These are phyloP conservation scores for Myrmecophaga tridactyla DNA, from an alignment of 2,113 vertebrate species.

Conservation along the genomic window DNA sequence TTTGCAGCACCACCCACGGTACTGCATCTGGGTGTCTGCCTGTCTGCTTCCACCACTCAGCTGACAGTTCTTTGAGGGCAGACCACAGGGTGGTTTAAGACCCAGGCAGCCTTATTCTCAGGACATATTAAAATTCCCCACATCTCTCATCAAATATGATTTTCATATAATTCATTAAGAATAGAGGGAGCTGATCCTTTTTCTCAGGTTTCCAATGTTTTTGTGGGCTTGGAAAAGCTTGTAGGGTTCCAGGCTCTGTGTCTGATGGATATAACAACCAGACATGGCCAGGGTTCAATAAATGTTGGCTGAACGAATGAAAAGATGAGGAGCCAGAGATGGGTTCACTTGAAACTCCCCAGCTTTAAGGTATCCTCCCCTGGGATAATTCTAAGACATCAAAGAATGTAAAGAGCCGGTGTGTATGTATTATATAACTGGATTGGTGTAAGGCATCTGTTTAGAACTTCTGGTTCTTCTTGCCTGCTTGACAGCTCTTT, in stretches of 20 bases:
- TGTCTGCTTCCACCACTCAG: not conserved
- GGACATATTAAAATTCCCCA: not conserved
- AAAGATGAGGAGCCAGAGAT: not conserved
- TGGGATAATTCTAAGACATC: not conserved
- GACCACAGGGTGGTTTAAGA: not conserved
- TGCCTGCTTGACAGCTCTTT: not conserved
- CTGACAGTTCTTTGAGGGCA: not conserved
- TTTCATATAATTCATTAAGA: not conserved
- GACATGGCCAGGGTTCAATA: not conserved
- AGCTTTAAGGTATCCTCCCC: not conserved
- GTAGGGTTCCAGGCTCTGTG: not conserved
- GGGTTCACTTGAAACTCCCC: not conserved
- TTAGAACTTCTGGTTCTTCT: not conserved
- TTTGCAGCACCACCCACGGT: too few species aligned
- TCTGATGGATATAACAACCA: not conserved
- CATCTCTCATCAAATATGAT: not conserved
- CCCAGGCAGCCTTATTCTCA: not conserved
- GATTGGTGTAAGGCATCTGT: not conserved
- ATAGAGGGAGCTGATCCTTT: not conserved
- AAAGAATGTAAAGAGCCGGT: not conserved
- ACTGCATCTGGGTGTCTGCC: not conserved
- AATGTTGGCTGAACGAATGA: not conserved
- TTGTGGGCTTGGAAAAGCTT: not conserved
- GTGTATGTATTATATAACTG: rapidly evolving
- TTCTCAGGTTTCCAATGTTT: not conserved